These are phyloP conservation scores for Lithodes maja DNA, from an alignment of 2,888 invertebrate species.

Conservation along the genomic window DNA sequence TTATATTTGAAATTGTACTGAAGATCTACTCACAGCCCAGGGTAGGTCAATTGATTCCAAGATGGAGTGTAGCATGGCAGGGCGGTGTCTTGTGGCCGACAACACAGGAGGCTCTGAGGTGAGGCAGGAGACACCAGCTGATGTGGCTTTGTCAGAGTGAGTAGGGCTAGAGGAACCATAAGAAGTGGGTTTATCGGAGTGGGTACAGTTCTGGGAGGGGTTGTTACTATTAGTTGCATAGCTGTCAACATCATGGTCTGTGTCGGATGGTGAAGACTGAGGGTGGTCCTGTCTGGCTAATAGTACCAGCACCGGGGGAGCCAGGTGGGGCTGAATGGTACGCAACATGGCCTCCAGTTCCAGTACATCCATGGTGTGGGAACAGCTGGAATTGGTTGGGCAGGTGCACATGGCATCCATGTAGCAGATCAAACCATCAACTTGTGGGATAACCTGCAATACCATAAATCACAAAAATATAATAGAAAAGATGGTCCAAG, in stretches of 20 bases:
- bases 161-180: neutral
- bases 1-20: neutral
- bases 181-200: neutral
- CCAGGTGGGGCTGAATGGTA: conserved; percentile 54
- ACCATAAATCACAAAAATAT: no score
- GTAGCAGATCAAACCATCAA: conserved; percentile 68
- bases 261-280: conserved; percentile 21
- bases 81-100: conserved; percentile 34
- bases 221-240: neutral
- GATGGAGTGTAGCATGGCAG: conserved; percentile 42
- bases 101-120: neutral
- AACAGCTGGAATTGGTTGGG: neutral
- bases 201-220: neutral
- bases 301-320: conserved; percentile 58
- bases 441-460: conserved; percentile 64
- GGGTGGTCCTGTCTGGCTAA: conserved; percentile 52
- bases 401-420: conserved; percentile 67
- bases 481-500: no score
- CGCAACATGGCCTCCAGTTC: conserved; percentile 66
- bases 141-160: neutral
- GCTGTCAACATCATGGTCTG: conserved; percentile 34
- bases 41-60: conserved; percentile 51
- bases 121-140: no score
- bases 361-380: conserved; percentile 50
- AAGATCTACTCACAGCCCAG: conserved; percentile 52